Base-by-base conservation (phyloP, 2,797 vertebrate genomes). In the Catamblyrhynchus diadema region DNA sequence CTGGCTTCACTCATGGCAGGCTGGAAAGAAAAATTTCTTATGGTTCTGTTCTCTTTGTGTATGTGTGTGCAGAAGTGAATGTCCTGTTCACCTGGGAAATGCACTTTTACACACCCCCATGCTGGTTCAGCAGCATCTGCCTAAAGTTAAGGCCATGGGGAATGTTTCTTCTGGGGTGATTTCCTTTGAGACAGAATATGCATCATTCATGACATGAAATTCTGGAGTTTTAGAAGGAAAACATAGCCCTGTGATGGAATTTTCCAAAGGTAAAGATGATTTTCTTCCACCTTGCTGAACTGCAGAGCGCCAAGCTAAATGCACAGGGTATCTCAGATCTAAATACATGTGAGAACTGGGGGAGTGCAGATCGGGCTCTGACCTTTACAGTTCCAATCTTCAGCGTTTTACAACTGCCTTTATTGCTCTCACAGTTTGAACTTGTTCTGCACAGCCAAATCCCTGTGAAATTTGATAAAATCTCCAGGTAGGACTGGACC, bases 321-420 rank as follows among this genome's bases (percentile, higher is more conserved):
- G 37, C 3, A 2, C 37, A 20, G 71, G 53, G 3, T 90, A 74
- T 45, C 83, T 86, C 71, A 61, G 41, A 45, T 65, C 71, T 91
- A 82, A 95, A 88, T 56, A 66, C 92, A 69, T 0, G 1, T 47
- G 95, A 95, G 94, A 88, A 61, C 0, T 74, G 66, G 67, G 71
- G 64, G 88, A 95, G 81, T 71, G 64, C 48, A 82, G 81, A 77
- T 45, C 86, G 74, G 65, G 74, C 69, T 91, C 81, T 96, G 95
- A 95, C 86, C 94, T 97, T 97, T 95, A 94, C 74, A 61, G 54
- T 79, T 88, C 64, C 82, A 48, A 51, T 81, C 91, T 85, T 45
- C 89, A 78, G 24, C 9, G 1, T 81, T 96, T 89, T 88, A 65
- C 78, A 80, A 57, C 53, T 42, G 60, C 74, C 53, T 92, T 90